Evolutionary conservation across 1,140 invertebrate species (phyloP), one percentile per base, ranked within the genome.

Genomic region (Arion vulgaris): DNA sequence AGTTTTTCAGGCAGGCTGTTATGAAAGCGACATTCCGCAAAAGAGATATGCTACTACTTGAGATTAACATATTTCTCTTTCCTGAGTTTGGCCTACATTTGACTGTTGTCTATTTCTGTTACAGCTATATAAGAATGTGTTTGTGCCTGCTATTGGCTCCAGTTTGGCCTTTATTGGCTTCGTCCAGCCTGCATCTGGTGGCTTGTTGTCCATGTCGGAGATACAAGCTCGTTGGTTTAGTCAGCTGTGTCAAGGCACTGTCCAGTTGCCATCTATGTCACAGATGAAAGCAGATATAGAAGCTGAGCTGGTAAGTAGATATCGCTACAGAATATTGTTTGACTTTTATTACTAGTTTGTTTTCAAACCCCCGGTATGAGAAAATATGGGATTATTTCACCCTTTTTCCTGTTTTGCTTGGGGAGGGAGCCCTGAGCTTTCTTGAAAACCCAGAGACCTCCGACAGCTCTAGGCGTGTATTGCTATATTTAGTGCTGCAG

Each of bases 151-250:
- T 7, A 84, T 91, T 62, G 91, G 90, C 0, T 71, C 83, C 17
- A 84, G 79, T 74, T 62, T 92, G 45, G 89, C 90, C 11, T 92
- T 92, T 72, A 91, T 92, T 68, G 91, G 91, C 9, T 92, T 91
- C 86, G 89, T 91, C 0, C 91, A 92, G 79, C 90, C 91, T 15
- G 88, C 91, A 0, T 90, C 90, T 23, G 91, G 91, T 23, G 91
- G 91, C 19, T 79, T 92, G n/a, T 82, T 92, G 23, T 85, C 88
- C 11, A 91, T 92, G 89, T 90, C 91, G 0, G 91, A 92, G 81
- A 89, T 83, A n/a, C 91, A 92, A 82, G 88, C 90, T n/a, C 83
- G 89, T 68, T 92, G 91, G 91, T 91, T 91, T 85, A 86, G 87
- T 49, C 82, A 89, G 81, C 41, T 91, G 32, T 89, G 88, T 73